Percentiles rank a stretch among this genome's conserved stretches.
Evolutionary conservation across 2,888 invertebrate species (phyloP).

Genomic region (Macrostomum cliftonense): DNA sequence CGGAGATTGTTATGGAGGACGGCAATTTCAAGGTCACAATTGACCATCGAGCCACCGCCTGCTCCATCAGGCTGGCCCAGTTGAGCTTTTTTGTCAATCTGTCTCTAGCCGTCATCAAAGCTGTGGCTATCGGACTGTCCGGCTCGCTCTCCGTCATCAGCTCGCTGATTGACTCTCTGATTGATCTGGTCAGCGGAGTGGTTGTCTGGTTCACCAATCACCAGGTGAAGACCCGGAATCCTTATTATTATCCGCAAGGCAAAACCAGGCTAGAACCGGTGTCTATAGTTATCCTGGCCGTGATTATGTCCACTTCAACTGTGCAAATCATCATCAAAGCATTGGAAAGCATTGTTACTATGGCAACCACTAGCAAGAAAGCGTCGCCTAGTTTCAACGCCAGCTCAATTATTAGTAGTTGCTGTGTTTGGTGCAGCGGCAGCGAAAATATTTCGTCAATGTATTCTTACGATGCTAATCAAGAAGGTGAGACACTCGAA

Average conservation of each 20-base stretch:
- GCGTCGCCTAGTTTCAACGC: slow-evolving; percentile 21
- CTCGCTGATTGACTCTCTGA: slow-evolving; percentile 39
- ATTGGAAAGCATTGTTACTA: slow-evolving; percentile 24
- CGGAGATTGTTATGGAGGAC: too few species aligned
- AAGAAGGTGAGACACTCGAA: too few species aligned
- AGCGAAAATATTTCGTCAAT: not conserved
- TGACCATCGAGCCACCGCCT: too few species aligned
- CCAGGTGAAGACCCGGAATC: slow-evolving; percentile 35
- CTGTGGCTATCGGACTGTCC: slow-evolving; percentile 36
- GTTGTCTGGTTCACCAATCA: slow-evolving; percentile 35
- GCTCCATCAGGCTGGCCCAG: too few species aligned
- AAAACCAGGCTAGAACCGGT: slow-evolving; percentile 37
- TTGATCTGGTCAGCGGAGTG: slow-evolving; percentile 38
- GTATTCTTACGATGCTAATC: too few species aligned
- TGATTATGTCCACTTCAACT: slow-evolving; percentile 40
- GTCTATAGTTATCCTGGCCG: slow-evolving; percentile 36
- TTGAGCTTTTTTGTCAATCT: slow-evolving; percentile 13
- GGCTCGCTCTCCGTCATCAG: slow-evolving; percentile 41
- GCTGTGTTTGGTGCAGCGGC: not conserved
- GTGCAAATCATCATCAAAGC: slow-evolving; percentile 37
- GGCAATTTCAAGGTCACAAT: too few species aligned
- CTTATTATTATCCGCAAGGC: slow-evolving; percentile 40
- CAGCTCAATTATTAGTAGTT: slow-evolving; percentile 23
- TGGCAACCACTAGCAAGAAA: slow-evolving; percentile 15
- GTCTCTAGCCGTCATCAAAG: slow-evolving; percentile 34